These are phyloP conservation scores for Ceraclea dissimilis DNA, from an alignment of 2,888 invertebrate species.

Conservation along the genomic window DNA sequence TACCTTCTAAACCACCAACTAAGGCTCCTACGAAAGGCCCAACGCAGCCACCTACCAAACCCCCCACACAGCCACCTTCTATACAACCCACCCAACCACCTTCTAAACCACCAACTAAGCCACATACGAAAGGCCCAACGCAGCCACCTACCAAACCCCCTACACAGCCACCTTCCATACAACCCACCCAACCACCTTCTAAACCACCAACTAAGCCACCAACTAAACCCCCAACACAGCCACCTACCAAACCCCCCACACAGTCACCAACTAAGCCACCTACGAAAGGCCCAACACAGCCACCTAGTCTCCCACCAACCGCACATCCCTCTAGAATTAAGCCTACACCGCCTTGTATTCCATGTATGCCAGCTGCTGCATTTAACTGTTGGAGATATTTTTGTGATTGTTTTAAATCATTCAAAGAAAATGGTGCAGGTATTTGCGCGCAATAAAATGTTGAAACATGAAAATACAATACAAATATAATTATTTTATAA, in stretches of 20 bases:
- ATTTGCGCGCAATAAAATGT: no score
- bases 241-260: not conserved
- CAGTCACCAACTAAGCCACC: no score
- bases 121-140: not conserved
- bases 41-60: not conserved
- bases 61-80: not conserved
- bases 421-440: not conserved
- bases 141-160: not conserved
- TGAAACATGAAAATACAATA: no score
- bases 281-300: not conserved
- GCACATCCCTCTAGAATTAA: not conserved
- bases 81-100: slow-evolving; percentile 18
- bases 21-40: not conserved
- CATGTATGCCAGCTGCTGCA: not conserved
- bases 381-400: not conserved
- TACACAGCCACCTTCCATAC: not conserved
- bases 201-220: not conserved
- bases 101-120: not conserved
- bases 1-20: not conserved
- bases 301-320: not conserved
- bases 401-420: not conserved
- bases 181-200: not conserved
- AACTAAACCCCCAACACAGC: not conserved
- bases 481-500: no score
- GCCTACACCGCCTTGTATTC: not conserved